Evolutionary conservation across 2,113 vertebrate genomes (phyloP), one percentile per base, ranked within the genome.

Genomic region (Ptilorrhoa leucosticta): DNA sequence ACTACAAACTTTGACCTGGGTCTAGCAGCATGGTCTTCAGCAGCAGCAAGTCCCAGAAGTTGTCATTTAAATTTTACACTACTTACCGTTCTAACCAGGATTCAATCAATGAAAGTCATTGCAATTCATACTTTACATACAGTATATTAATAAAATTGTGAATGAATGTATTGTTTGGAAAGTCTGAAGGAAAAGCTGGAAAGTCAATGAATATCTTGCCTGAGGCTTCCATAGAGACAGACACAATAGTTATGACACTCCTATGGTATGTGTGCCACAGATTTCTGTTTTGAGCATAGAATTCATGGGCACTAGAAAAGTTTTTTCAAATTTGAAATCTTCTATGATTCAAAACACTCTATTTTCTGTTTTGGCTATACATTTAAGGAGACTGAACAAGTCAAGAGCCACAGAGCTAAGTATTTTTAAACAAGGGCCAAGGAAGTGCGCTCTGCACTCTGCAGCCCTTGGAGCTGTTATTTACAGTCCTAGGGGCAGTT

Each of bases 231-330:
- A 96, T 95, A 95, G 95, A 96, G 69, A 97, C 93, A 96, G 93
- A 96, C 93, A 94, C 94, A 97, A 97, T 95, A 96, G 90, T 96
- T 94, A 93, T 88, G 84, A 92, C 75, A 94, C 69, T 89, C 48
- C 69, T 75, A 23, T 69, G 87, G 89, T 89, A 96, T 94, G 89
- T 1, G 0, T 89, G 79, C 78, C 87, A 91, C 53, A 80, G 64
- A 83, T 65, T 93, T 72, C 93, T 86, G 60, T 50, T 94, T 54
- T 56, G 58, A 90, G 45, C 87, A 71, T 1, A 77, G 58, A 76
- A 87, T 71, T 93, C 35, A 65, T 2, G 8, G 54, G 40, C 42
- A 80, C 42, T 68, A 83, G 44, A 80, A 90, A 70, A 63, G 7
- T 2, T 24, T 84, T 57, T 84, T 80, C 4, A 22, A 75, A 95